Base-by-base conservation (phyloP, 2,113 vertebrate species). In the Collichthys lucidus region DNA sequence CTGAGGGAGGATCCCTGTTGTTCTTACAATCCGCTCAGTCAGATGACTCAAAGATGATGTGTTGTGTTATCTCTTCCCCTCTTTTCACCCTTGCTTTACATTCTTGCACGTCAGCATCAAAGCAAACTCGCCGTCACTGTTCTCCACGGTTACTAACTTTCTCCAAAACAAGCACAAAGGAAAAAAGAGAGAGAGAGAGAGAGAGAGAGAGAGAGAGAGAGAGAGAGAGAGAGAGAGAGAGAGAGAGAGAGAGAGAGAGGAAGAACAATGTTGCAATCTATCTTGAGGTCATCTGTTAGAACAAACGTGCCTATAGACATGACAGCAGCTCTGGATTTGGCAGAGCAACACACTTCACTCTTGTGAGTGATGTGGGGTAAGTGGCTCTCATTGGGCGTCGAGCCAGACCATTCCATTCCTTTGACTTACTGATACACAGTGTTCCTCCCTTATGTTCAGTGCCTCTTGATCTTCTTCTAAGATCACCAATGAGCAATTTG, bases 401-500 rank as follows among this genome's bases (percentile, higher is more conserved):
- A 44, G 86, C 81, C 90, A 92, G 77, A 31, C 74, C 88, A 83
- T 93, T 91, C 85, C 91, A 80, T 90, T 92, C 89, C 80, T 82
- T 84, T 82, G 83, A 87, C 73, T 89, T 71, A 47, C 77, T 82
- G 79, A 86, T 84, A 77, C 65, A 16, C 49, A 66, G 26, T 16
- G 42, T 84, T 78, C 84, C 84, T 87, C 90, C 74, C 73, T 72
- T 78, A 50, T 86, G 69, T 68, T 83, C 68, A 20, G 66, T 68
- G 75, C 69, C 87, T 87, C 91, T 90, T 93, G 89, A 93, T 92
- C 91, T 87, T 74, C 80, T 68, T 83, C 72, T 84, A 79, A 81
- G 53, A 88, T 91, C 89, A 83, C 89, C 90, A 91, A 92, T 90
- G 86, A 90, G 84, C 82, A 85, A 86, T 90, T 86, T 91, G 86